Base-by-base conservation (phyloP, 2,888 invertebrate species). In the Conistra vaccinii region DNA sequence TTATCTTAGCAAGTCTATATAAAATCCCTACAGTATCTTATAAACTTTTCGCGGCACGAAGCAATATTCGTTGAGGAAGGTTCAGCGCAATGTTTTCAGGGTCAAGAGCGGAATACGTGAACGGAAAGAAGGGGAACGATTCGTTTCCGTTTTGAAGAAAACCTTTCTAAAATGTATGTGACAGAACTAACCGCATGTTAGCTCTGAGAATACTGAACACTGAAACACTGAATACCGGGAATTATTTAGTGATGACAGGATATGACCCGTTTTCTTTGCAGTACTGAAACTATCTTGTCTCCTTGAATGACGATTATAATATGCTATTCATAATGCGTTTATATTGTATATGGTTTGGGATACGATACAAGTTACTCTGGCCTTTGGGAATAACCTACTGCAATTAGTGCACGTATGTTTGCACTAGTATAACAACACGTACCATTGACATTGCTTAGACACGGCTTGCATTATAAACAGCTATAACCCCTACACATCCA, bases 1-100 rank as follows among this genome's bases (percentile, higher is more conserved):
- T 53, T 68, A 73, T 58, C 51, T 73, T 68, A 63, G 63, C 58
- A 60, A 79, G 73, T 48, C 58, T 68, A 55, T 79, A 79, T 72
- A 45, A 78, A 78, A 78, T n/a, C 57, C 29, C 63, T 55, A 7
- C 48, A 69, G 80, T 55, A 55, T 80, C 73, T 73, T 48, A 73
- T 68, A 73, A 79, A 80, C 73, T 60, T 79, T 80, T 73, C 78
- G 53, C 48, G 58, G 69, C 78, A 81, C 84, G 78, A 69, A 84
- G 61, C 66, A 65, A 70, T 81, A 84, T 84, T 76, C 84, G 58
- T 84, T 84, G 78, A 78, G 84, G 78, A 84, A 84, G 84, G 84
- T 84, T 81, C 74, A 74, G 85, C 70, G 63, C 68, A 78, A 81
- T 79, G 72, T 84, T 76, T 81, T 81, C 74, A 78, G 74, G 84